phyloP scores from a whole-genome alignment of 2,797 vertebrate species.

The Octomys mimax region DNA sequence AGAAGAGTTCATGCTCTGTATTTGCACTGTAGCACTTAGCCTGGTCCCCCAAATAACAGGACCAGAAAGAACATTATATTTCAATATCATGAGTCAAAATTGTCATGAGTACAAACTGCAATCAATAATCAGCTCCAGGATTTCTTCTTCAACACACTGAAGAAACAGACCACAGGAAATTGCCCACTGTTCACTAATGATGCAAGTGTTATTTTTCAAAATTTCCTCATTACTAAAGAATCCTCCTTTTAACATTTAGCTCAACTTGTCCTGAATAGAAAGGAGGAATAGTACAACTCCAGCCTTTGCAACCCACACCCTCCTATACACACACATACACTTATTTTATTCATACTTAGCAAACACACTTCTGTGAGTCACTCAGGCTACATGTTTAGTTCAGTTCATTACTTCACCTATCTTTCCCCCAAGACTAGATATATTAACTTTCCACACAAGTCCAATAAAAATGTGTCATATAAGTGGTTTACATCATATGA shows the following conservation, averaged over 20 bases:
- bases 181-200: not conserved
- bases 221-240: not conserved
- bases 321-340: not conserved
- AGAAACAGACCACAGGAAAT: not conserved
- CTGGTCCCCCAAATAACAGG: not conserved
- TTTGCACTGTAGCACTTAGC: not conserved
- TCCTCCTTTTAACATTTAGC: not conserved
- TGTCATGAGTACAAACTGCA: not conserved
- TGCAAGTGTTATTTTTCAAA: not conserved
- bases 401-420: not conserved
- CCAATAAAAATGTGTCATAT: not conserved
- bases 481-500: not conserved
- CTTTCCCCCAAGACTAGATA: not conserved
- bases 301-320: not conserved
- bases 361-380: not conserved
- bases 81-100: conserved; percentile 1
- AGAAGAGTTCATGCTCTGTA: not conserved
- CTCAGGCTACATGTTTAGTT: not conserved
- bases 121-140: not conserved
- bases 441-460: not conserved
- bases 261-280: not conserved
- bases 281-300: not conserved
- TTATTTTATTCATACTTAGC: not conserved
- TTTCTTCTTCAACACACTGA: not conserved
- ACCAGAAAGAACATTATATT: conserved; percentile 10